Evolutionary conservation across 1,140 invertebrate species (phyloP), one percentile per base, ranked within the genome.

Genomic region (Drosophila kurseongensis): DNA sequence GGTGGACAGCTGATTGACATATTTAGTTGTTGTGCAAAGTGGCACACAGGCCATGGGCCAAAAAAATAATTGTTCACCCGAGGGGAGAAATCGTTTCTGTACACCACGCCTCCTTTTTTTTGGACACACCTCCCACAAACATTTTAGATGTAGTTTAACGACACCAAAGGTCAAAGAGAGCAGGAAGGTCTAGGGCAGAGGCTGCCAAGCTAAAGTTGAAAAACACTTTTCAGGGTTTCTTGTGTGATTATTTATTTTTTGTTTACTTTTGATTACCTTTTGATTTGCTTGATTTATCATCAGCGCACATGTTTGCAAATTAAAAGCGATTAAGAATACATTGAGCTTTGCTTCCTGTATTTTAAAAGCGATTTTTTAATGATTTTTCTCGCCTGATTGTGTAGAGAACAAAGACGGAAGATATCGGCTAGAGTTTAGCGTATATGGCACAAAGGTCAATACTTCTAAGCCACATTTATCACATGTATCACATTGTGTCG

Each of bases 21-120:
- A 83, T 88, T 81, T 79, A 88, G 83, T 88, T 88, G 79, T 73
- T 74, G 62, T 73, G 81, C 75, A 75, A 85, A 86, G 84, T 86
- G 83, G 83, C 84, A 88, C 83, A 65, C 42, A 45, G 41, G 66
- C 52, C 18, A 59, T 52, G 69, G 68, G 51, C 67, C 35, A 55
- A 60, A 61, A 60, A 66, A 57, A 58, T 75, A 75, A 75, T 75
- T 75, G 54, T 51, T 75, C 12, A 48, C 51, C 41, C 36, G 45
- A 51, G 59, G 36, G 51, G 38, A 55, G 51, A 75, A 56, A 75
- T 66, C 74, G 60, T 45, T 50, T 50, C 27, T 12, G 36, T 23
- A 9, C 23, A 57, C 14, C 44, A 48, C 65, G 67, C 67, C 60
- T 65, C 29, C 29, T 48, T 50, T 35, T 16, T n/a, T 61, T 41